phyloP scores from a whole-genome alignment of 2,797 vertebrate species.

The Alosa sapidissima region DNA sequence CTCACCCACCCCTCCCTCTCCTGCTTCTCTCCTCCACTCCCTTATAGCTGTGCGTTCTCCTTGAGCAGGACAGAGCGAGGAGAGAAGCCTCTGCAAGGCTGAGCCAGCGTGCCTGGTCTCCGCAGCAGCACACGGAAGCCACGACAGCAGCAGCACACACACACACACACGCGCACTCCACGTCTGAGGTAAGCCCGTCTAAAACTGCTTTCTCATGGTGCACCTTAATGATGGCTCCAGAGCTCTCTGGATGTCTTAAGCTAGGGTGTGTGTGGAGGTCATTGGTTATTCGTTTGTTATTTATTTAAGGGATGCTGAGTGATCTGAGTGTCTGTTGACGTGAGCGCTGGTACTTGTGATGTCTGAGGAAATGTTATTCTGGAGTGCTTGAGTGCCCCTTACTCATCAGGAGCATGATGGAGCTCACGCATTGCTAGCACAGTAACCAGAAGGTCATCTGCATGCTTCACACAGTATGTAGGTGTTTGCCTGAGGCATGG shows the following conservation, averaged over 20 bases:
- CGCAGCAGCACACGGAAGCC: neutral
- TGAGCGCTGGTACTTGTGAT: neutral
- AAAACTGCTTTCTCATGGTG: neutral
- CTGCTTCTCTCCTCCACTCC: neutral
- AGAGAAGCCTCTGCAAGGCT: neutral
- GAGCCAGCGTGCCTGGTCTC: neutral
- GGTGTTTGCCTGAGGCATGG: neutral
- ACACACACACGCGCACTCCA: neutral
- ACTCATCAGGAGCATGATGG: neutral
- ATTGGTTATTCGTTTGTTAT: neutral
- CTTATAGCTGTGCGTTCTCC: neutral
- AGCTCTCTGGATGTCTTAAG: neutral
- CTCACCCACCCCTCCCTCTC: neutral
- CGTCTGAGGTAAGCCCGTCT: neutral
- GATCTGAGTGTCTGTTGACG: neutral
- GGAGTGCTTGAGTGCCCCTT: neutral
- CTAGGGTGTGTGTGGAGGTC: no score
- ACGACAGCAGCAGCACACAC: neutral
- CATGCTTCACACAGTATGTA: neutral
- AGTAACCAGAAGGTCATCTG: neutral
- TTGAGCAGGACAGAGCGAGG: neutral
- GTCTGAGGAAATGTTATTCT: neutral
- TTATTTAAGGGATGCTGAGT: neutral
- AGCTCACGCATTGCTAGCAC: neutral
- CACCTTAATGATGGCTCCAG: neutral